Evolutionary conservation across 2,113 vertebrate species (phyloP), one percentile per base, ranked within the genome.

Genomic region (Microcebus jonahi): DNA sequence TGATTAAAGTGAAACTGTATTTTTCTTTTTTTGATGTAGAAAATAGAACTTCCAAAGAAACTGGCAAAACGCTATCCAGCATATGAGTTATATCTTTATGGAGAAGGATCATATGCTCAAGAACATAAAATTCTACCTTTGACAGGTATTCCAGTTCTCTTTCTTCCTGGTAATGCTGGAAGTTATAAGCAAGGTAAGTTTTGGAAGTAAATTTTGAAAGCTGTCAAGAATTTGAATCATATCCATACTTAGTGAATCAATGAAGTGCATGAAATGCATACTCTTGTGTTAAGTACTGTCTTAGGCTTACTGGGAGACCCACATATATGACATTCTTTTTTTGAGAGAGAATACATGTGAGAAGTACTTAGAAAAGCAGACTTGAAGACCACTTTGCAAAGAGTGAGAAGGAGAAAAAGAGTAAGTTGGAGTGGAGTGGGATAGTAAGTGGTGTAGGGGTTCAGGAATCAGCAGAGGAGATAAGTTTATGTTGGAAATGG

Each of bases 131-230:
- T 98, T 14, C 99, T 99, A 65, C 98, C 99, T 27, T 98, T 99
- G 94, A 99, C 98, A 3, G 99, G 99, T 8, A 99, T 99, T 97
- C 99, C 99, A 36, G 99, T 99, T 93, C 99, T 99, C n/a, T 99
- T 99, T 98, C 98, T 99, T 98, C 99, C 99, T 0, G 99, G 99
- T 59, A 99, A 99, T 68, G 99, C 99, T 90, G 99, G 99, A 90
- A 99, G 99, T 98, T 99, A 99, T 94, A 99, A 99, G 84, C 99
- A 99, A 99, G 99, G 99, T 99, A 97, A 98, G 98, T 57, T 9
- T 39, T 79, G 4, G n/a, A 31, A 94, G 59, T 85, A 65, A 81
- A 45, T 55, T 39, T 79, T 90, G 84, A 92, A 96, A 86, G 29
- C 77, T 85, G 20, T 75, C 31, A 85, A 84, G n/a, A 93, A 86